Conservation (phyloP, 1,140 invertebrate genomes). For the Batillaria attramentaria region DNA sequence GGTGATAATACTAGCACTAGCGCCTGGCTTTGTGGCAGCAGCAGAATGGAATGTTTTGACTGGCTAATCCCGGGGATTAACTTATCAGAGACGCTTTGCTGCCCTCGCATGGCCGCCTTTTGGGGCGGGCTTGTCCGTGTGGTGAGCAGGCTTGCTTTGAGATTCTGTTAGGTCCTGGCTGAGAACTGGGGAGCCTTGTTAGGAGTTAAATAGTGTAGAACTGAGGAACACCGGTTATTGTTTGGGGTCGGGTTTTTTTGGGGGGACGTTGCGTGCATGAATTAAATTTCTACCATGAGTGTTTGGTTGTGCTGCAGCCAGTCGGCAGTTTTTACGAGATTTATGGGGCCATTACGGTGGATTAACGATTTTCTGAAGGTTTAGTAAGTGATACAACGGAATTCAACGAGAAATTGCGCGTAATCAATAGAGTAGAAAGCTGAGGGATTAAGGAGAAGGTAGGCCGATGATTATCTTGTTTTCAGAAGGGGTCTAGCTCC, state of each 20-base stretch:
- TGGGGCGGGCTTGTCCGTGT: neutral
- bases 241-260: neutral
- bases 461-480: too few relatives aligned
- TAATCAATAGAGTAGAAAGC: too few relatives aligned
- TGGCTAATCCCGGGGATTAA: constrained; percentile 26
- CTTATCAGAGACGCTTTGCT: constrained; percentile 6
- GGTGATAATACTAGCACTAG: neutral
- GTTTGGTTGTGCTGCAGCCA: too few relatives aligned
- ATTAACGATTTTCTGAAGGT: too few relatives aligned
- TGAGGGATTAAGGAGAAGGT: too few relatives aligned
- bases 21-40: neutral
- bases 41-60: constrained; percentile 3
- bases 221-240: neutral
- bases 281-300: too few relatives aligned
- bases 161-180: too few relatives aligned
- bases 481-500: too few relatives aligned
- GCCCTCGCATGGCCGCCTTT: neutral
- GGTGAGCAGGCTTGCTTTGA: neutral
- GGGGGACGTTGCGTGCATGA: neutral
- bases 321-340: too few relatives aligned
- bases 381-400: too few relatives aligned
- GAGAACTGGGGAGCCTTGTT: neutral
- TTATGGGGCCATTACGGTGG: too few relatives aligned
- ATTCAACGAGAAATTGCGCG: too few relatives aligned
- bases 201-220: neutral